phyloP scores from a whole-genome alignment of 1,140 invertebrate genomes.

The Mercenaria mercenaria region DNA sequence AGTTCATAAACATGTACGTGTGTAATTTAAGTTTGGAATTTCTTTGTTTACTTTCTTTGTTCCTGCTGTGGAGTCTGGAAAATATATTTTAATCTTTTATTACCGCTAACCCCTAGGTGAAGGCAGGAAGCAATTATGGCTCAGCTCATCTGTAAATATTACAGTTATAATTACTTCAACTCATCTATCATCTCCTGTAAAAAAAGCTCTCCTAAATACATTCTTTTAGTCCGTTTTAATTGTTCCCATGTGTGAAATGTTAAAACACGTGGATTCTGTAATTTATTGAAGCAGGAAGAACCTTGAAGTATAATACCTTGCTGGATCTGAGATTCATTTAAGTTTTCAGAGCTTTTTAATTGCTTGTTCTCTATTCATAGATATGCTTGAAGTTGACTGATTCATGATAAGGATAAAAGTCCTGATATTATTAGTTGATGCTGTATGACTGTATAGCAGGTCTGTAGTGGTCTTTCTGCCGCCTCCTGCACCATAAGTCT shows the following conservation, averaged over 20 bases:
- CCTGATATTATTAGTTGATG: too few species aligned
- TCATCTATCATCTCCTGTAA: background rate
- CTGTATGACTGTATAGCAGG: too few species aligned
- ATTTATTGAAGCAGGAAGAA: conserved; percentile 1
- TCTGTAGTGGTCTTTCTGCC: too few species aligned
- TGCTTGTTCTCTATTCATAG: too few species aligned
- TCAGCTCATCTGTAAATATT: background rate
- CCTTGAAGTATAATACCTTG: background rate
- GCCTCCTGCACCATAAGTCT: too few species aligned
- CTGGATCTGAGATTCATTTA: too few species aligned
- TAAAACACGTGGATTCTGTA: conserved; percentile 5
- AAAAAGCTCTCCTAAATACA: conserved; percentile 23
- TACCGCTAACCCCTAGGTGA: background rate
- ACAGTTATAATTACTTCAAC: conserved; percentile 37
- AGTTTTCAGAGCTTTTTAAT: too few species aligned
- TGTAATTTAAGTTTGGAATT: too few species aligned
- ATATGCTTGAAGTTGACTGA: too few species aligned
- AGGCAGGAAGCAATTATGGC: background rate
- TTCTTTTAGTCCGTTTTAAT: background rate
- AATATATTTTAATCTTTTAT: conserved; percentile 36
- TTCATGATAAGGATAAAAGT: too few species aligned
- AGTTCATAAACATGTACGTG: too few species aligned
- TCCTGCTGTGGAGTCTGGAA: background rate
- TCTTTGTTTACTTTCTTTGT: conserved; percentile 22
- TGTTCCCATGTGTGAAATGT: conserved; percentile 23